Evolutionary conservation across 1,140 invertebrate species (phyloP).

Genomic region (Scylla paramamosain): DNA sequence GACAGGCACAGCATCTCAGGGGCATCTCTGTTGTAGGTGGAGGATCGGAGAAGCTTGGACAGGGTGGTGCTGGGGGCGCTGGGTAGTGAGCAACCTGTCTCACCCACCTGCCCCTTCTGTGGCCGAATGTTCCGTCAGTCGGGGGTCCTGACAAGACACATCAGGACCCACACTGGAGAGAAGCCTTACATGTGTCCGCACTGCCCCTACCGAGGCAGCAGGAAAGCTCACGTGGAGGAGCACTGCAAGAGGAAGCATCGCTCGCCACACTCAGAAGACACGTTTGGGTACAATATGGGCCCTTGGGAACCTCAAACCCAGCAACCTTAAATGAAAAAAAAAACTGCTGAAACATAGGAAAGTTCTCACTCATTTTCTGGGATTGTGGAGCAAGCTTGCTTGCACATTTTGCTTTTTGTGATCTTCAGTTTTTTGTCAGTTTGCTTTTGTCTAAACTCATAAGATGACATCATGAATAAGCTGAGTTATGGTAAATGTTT

Average conservation of each 20-base stretch:
- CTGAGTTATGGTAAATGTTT: conserved; percentile 16
- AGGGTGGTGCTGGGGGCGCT: conserved; percentile 56
- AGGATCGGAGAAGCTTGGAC: conserved; percentile 64
- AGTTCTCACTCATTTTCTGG: too few relatives aligned
- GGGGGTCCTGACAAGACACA: conserved; percentile 70
- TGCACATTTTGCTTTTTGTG: not conserved
- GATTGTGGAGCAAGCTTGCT: too few relatives aligned
- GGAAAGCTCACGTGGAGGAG: conserved; percentile 70
- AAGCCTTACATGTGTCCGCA: conserved; percentile 66
- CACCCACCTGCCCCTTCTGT: conserved; percentile 68
- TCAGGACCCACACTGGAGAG: conserved; percentile 69
- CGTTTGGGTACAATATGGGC: conserved; percentile 38
- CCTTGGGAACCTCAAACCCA: conserved; percentile 49
- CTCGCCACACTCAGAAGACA: not conserved
- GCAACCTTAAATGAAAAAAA: not conserved
- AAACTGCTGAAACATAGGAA: not conserved
- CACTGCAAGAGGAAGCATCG: conserved; percentile 64
- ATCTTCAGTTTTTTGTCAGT: not conserved
- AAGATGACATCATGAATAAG: too few relatives aligned
- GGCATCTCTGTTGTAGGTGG: conserved; percentile 71
- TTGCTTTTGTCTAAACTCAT: not conserved
- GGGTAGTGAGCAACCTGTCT: conserved; percentile 40
- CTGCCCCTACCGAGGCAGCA: conserved; percentile 64
- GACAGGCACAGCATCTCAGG: conserved; percentile 50
- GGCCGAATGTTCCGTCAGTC: conserved; percentile 70